A percentile compares a stretch with the other conserved stretches of the same genome.
Conservation (phyloP, 30 jellyfish, hydroid and myxozoan genomes). For the Cassiopea andromeda region DNA sequence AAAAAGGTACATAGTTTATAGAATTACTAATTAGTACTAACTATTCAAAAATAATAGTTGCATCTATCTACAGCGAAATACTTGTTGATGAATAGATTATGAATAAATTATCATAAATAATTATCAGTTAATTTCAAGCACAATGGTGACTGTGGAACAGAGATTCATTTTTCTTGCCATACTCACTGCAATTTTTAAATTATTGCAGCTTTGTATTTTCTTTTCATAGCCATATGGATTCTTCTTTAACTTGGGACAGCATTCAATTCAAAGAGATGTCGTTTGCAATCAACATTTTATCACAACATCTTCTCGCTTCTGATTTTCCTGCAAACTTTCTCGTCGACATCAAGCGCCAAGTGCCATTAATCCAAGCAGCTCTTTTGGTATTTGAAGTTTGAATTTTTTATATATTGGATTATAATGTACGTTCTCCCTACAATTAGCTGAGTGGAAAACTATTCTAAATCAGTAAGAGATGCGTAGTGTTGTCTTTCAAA, state of each 20-base stretch:
- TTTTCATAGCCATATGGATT: slow-evolving; percentile 88
- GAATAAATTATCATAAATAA: no score
- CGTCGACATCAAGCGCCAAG: slow-evolving; percentile 60
- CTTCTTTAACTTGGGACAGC: slow-evolving; percentile 97
- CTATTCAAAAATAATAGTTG: no score
- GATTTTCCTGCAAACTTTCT: slow-evolving; percentile 76
- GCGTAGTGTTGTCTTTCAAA: no score
- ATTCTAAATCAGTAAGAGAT: no score
- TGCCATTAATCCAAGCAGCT: slow-evolving; percentile 69
- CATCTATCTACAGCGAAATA: no score
- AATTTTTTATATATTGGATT: background rate
- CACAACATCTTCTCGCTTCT: slow-evolving; percentile 79
- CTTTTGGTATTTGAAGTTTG: slow-evolving; percentile 63
- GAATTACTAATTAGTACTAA: no score
- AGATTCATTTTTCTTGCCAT: background rate
- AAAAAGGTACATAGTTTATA: no score
- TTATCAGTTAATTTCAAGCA: no score
- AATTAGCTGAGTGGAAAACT: no score
- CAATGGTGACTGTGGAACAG: no score
- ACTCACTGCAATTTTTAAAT: background rate
- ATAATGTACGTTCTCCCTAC: no score
- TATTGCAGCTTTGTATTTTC: background rate
- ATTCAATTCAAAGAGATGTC: slow-evolving; percentile 88
- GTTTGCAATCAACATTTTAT: slow-evolving; percentile 79
- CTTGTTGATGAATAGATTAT: no score